Base-by-base conservation (phyloP, 2,113 vertebrate genomes). In the Hyla sarda region DNA sequence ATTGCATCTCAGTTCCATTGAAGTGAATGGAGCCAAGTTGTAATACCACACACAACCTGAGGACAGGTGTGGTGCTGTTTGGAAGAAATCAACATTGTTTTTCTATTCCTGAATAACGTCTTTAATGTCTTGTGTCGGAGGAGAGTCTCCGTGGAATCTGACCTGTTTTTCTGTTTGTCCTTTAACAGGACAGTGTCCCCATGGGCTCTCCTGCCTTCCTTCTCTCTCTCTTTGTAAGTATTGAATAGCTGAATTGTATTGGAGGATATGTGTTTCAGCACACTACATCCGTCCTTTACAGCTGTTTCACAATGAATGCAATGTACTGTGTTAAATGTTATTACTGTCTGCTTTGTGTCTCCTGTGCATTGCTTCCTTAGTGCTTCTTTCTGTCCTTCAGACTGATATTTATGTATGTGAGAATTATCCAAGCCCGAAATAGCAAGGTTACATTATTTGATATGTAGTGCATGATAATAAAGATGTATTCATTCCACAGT, bases 201-300 rank as follows among this genome's bases (percentile, higher is more conserved):
- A 99, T 99, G 98, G 98, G 97, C 93, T 99, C 98, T 98, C 98
- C 98, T 96, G 98, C 98, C 96, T 99, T 99, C 95, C 98, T 99
- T 96, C 98, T 99, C 96, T 99, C 98, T 98, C 98, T 99, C 92
- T 99, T 99, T 98, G 98, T 99, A 99, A 99, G 98, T 99, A 99
- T 98, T 96, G 93, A 95, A 95, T 93, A 90, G 91, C 89, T 92
- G 77, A 91, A 92, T 89, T 88, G 91, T 89, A 58, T 91, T 89
- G 87, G 91, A 83, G 89, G 87, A 82, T 16, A 72, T 65, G 28
- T 41, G 72, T 54, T 23, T 23, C 19, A 19, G 23, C 34, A 50
- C 45, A 28, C 54, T 74, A 8, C 56, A 47, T 47, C 28, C 73
- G 25, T 76, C 34, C 45, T 45, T 77, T 48, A 77, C 56, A 84